Evolutionary conservation across 2,888 invertebrate species (phyloP).

Genomic region (Lithodes maja): DNA sequence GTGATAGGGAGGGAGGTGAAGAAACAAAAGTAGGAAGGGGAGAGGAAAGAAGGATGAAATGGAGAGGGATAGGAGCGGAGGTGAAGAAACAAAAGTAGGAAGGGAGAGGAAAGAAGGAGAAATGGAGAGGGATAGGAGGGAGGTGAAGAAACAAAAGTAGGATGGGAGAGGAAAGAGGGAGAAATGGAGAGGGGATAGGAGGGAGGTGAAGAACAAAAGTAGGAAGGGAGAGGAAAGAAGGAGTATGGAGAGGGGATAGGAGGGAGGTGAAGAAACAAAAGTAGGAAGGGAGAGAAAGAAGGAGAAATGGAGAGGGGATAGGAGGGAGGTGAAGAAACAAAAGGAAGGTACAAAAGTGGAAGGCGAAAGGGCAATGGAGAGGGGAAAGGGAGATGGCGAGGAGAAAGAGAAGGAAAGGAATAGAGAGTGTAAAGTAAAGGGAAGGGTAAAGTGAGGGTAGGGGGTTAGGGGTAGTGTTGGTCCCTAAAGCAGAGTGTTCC

Average conservation of each 20-base stretch:
- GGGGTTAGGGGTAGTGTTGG: too few species aligned
- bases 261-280: neutral
- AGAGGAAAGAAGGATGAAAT: neutral
- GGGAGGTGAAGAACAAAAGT: neutral
- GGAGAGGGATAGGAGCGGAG: neutral
- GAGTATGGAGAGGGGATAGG: neutral
- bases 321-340: neutral
- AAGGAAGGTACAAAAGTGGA: neutral
- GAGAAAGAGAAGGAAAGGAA: constrained; percentile 9
- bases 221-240: neutral
- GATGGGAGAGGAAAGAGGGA: neutral
- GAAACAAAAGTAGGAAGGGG: neutral
- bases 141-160: neutral
- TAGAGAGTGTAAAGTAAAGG: neutral
- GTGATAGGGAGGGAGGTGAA: neutral
- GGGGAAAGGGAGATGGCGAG: too few species aligned
- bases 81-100: neutral
- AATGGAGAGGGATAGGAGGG: neutral
- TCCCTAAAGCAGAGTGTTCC: neutral
- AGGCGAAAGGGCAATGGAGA: neutral
- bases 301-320: constrained; percentile 4
- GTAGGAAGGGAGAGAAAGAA: neutral
- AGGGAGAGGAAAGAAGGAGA: neutral
- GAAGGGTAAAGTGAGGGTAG: too few species aligned
- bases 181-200: neutral